Conservation (phyloP, 2,113 vertebrate genomes). For the Dromiciops gliroides region DNA sequence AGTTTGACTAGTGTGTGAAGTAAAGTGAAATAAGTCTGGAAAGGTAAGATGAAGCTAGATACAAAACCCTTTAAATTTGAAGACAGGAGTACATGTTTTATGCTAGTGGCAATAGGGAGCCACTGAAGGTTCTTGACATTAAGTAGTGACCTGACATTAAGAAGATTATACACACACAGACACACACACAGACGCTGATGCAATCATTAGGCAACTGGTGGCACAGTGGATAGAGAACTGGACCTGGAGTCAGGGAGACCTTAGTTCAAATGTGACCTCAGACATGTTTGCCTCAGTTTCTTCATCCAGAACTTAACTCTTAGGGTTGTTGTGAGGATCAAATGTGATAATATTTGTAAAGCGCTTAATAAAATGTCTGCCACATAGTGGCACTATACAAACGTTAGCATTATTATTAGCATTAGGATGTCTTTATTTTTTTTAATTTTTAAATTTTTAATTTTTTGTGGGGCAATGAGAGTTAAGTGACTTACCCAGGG, state of each 20-base stretch:
- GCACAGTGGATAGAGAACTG: background rate
- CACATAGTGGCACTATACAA: background rate
- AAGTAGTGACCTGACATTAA: background rate
- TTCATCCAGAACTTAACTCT: background rate
- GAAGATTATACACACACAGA: background rate
- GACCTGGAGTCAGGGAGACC: background rate
- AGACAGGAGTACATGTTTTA: background rate
- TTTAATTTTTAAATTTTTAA: no score
- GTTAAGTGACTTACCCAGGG: no score
- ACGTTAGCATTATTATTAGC: background rate
- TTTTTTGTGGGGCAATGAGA: no score
- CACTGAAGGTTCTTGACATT: background rate
- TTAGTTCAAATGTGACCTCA: background rate
- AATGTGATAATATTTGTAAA: background rate
- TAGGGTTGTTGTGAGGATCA: background rate
- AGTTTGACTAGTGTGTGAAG: background rate
- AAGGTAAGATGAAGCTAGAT: background rate
- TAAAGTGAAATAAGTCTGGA: background rate
- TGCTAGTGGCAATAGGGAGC: background rate
- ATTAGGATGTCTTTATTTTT: no score
- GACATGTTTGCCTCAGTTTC: background rate
- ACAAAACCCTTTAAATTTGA: background rate
- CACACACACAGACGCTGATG: background rate
- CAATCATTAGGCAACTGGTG: background rate
- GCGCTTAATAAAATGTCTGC: background rate